Base-by-base conservation (phyloP, 1,140 invertebrate genomes). In the Psilanteris sp. region DNA sequence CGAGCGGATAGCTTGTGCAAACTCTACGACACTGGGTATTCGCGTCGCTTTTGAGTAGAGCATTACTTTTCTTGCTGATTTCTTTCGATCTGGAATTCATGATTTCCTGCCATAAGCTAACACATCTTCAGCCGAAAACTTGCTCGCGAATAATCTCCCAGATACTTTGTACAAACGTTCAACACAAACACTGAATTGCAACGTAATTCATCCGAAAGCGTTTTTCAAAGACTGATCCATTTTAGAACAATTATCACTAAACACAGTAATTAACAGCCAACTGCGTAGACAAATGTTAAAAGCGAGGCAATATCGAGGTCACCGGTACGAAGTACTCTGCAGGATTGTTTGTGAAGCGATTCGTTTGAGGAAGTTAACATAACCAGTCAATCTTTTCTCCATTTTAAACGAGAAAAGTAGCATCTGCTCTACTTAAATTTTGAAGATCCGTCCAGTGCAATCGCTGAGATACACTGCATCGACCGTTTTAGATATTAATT, bases 1-100 rank as follows among this genome's bases (percentile, higher is more conserved):
- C 92, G 94, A 72, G 91, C 94, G 66, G 93, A 93, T 81, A 93
- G 92, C 78, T 91, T 96, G 59, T 94, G 94, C 89, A 96, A 96
- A 89, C 90, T 96, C 61, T 96, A 96, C 87, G 94, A 96, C 83
- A 91, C 92, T 78, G 93, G 93, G 79, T 94, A 95, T 86, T 93
- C 93, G 80, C 93, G 94, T 87, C 92, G 95, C 86, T 95, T 94
- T 88, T 96, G 91, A 92, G 81, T 37, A 55, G 26, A 31, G 18
- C 34, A 39, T 44, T 16, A 27, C 57, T 15, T 61, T 66, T 57
- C 46, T 57, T 37, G 41, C 37, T 61, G 39, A 67, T 44, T 61
- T 48, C 54, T 70, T 68, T 59, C 50, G 66, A 64, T 61, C 59
- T 66, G 66, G 46, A 66, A 70, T 66, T 71, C 59, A 76, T 37